Percentiles rank a stretch among this genome's conserved stretches.
phyloP scores from a whole-genome alignment of 2,113 vertebrate species.

The Deroptyus accipitrinus region DNA sequence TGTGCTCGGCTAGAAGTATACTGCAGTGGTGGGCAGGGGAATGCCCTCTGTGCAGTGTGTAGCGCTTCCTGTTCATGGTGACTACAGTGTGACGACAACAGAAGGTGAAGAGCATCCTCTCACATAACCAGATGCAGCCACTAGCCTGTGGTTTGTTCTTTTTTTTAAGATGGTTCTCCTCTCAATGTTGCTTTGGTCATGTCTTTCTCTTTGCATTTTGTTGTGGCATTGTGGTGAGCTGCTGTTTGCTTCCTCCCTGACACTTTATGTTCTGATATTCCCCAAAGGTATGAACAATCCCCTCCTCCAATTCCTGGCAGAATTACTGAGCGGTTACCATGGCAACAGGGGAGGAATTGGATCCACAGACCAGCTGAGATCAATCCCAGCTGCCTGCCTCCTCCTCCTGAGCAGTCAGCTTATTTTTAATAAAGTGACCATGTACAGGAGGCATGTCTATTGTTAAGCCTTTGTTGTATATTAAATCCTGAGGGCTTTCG shows the following conservation, averaged over 20 bases:
- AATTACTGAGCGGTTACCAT: conserved; percentile 71
- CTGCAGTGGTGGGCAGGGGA: not conserved
- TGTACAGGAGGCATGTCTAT: conserved; percentile 28
- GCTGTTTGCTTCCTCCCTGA: not conserved
- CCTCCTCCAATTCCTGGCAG: conserved; percentile 42
- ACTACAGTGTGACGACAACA: fast-evolving
- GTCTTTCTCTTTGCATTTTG: not conserved
- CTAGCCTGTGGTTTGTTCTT: fast-evolving
- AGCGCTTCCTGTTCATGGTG: not conserved
- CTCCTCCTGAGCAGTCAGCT: conserved; percentile 16
- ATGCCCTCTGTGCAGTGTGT: not conserved
- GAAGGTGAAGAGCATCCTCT: not conserved
- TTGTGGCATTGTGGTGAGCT: not conserved
- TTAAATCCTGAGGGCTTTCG: conserved; percentile 35
- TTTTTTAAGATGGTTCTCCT: not conserved
- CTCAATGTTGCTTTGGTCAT: fast-evolving
- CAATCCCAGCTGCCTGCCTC: conserved; percentile 31
- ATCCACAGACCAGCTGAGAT: conserved; percentile 44
- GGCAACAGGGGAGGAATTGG: conserved; percentile 33
- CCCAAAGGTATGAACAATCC: not conserved
- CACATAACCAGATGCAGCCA: fast-evolving
- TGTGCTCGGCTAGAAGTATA: fast-evolving
- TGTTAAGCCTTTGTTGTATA: conserved; percentile 41
- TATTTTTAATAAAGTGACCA: conserved; percentile 40
- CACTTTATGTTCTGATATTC: not conserved